Conservation (phyloP, 30 jellyfish, hydroid and myxozoan species). For the Hydractinia symbiolongicarpus region DNA sequence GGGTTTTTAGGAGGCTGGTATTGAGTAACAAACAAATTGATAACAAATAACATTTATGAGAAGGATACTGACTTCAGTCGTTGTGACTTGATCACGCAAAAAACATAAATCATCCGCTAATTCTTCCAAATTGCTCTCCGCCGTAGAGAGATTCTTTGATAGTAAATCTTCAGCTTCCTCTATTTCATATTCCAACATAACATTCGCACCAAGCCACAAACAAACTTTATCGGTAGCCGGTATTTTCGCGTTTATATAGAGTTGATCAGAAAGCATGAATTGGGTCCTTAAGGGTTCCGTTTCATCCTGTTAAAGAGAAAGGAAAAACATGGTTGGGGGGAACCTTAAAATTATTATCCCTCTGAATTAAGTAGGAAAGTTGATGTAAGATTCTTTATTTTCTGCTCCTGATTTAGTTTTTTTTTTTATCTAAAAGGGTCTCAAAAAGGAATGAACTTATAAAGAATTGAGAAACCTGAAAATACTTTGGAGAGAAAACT, state of each 20-base stretch:
- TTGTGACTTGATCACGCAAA: constrained; percentile 87
- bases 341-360: no score
- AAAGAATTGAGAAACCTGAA: no score
- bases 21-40: not conserved
- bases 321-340: no score
- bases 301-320: constrained; percentile 39
- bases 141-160: constrained; percentile 59
- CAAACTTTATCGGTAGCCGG: constrained; percentile 93
- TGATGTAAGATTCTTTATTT: no score
- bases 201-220: constrained; percentile 98
- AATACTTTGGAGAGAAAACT: no score
- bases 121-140: constrained; percentile 60
- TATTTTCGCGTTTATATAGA: constrained; percentile 66
- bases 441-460: no score
- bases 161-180: constrained; percentile 74
- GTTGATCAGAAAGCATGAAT: constrained; percentile 88
- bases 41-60: not conserved
- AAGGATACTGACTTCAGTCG: constrained; percentile 99
- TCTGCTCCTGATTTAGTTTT: no score
- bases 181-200: constrained; percentile 91
- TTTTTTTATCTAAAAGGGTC: no score
- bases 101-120: constrained; percentile 61
- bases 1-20: not conserved
- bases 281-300: constrained; percentile 55
- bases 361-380: no score